Evolutionary conservation across 2,888 invertebrate species (phyloP), one percentile per base, ranked within the genome.

Genomic region (Trimorus sp.): DNA sequence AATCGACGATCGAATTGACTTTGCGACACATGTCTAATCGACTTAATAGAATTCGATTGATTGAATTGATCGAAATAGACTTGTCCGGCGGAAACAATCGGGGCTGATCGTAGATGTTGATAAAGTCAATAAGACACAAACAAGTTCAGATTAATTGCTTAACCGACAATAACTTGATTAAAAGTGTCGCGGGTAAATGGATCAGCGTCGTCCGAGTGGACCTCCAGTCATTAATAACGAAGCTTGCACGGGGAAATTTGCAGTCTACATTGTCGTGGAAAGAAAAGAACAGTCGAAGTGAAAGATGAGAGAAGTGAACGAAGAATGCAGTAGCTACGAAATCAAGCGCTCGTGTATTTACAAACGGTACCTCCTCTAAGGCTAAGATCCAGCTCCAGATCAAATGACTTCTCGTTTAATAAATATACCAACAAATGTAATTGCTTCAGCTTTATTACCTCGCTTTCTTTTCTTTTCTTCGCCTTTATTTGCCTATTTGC

Each of bases 341-440:
- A 79, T 40, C 48, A 69, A 65, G 58, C 60, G 48, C 40, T 37
- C n/a, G 45, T 78, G 70, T 70, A 75, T 80, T 75, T 80, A 80
- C 75, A 80, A 68, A 79, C 58, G 48, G 62, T 68, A 65, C 40
- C 56, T 54, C 58, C 26, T 73, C 40, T 76, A 71, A 77, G 73
- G 81, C 71, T 76, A 60, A 62, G 59, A 65, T 74, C 56, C 69
- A 36, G 16, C 36, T 70, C 36, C 58, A 26, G 48, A 74, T 63
- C 76, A 81, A 83, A 75, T 73, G 70, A 79, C 80, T 78, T 40
- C 40, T 53, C 70, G 14, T 68, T 85, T 83, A 83, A 86, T 86
- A 86, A 88, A 88, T 48, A 48, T 48, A 48, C 48, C 12, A 85
- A 85, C 82, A 82, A 87, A 86, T 86, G 86, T 83, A 86, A 80